phyloP scores from a whole-genome alignment of 2,888 invertebrate species.

The Drosophila suboccidentalis region DNA sequence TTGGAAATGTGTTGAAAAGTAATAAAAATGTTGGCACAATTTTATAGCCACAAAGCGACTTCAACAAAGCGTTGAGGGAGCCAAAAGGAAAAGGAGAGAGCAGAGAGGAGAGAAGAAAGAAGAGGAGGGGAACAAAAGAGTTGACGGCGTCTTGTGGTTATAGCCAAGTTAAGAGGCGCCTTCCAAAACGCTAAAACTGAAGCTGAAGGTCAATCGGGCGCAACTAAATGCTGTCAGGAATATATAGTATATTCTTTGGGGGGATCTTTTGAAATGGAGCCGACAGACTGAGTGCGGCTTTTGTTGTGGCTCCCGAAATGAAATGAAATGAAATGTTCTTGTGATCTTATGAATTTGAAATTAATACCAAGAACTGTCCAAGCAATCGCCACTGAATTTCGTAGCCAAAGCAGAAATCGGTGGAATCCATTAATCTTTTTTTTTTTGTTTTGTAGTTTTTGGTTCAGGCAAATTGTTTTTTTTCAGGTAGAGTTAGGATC shows the following conservation, averaged over 20 bases:
- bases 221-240: constrained; percentile 54
- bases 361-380: constrained; percentile 81
- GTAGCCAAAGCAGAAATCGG: constrained; percentile 21
- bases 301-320: constrained; percentile 69
- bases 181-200: constrained; percentile 21
- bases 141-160: constrained; percentile 69
- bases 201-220: constrained; percentile 70
- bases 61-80: constrained; percentile 45
- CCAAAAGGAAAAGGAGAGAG: background rate
- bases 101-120: background rate
- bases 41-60: constrained; percentile 64
- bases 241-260: background rate
- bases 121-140: constrained; percentile 33
- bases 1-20: constrained; percentile 78
- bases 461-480: constrained; percentile 24
- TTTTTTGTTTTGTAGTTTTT: background rate
- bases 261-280: constrained; percentile 30
- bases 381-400: constrained; percentile 80
- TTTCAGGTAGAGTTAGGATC: constrained; percentile 12
- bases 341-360: constrained; percentile 76
- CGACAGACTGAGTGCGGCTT: constrained; percentile 44
- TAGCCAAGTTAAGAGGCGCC: constrained; percentile 55
- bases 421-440: constrained; percentile 71
- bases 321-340: constrained; percentile 70
- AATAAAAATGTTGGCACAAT: constrained; percentile 81